Evolutionary conservation across 2,797 vertebrate genomes (phyloP).

Genomic region (Martes flavigula): DNA sequence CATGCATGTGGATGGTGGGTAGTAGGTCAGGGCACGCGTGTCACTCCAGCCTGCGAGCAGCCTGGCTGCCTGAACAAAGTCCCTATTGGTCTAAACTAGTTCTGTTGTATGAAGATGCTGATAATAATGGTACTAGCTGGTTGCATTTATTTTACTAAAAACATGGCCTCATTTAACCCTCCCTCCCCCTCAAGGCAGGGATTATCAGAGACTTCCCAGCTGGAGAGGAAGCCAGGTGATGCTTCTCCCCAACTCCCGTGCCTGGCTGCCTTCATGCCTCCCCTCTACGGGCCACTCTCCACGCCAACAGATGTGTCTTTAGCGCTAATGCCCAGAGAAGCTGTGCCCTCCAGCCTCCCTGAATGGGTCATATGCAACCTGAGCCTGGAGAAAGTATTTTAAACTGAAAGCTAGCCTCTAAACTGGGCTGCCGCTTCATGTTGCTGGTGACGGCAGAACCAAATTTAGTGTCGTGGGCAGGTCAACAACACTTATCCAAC

Average conservation of each 20-base stretch:
- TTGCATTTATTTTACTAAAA: constrained; percentile 17
- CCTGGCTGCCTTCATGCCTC: neutral
- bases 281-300: neutral
- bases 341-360: neutral
- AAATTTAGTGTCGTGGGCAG: constrained; percentile 60
- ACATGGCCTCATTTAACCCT: neutral
- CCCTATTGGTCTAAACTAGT: neutral
- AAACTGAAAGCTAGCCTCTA: constrained; percentile 54
- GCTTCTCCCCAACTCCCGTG: neutral
- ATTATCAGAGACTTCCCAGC: neutral
- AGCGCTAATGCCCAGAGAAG: neutral
- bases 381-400: constrained; percentile 67
- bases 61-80: neutral
- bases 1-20: neutral
- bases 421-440: constrained; percentile 52
- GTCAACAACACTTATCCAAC: neutral
- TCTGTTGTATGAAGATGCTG: neutral
- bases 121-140: neutral
- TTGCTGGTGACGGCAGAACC: constrained; percentile 53
- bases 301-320: neutral
- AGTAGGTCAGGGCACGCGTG: neutral
- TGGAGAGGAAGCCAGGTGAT: neutral
- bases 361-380: constrained; percentile 51
- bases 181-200: neutral
- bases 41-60: neutral